Conservation (phyloP, 92 coral and sea anemone species). For the Plumapathes pennacea region DNA sequence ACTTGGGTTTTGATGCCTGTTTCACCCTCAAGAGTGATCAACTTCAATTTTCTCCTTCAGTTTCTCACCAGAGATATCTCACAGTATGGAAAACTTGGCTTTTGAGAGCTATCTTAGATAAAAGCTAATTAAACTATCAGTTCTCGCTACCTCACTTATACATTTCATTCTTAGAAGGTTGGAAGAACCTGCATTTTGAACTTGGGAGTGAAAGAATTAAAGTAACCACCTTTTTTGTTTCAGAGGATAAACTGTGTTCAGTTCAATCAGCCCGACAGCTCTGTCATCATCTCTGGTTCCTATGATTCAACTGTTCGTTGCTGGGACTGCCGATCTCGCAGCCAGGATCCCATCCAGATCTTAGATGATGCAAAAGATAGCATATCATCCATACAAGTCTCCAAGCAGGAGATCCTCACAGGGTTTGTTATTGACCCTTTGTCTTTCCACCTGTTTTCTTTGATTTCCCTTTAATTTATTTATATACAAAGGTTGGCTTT, state of each 20-base stretch:
- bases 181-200: no score
- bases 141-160: no score
- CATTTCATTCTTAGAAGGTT: no score
- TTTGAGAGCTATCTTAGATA: no score
- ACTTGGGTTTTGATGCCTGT: no score
- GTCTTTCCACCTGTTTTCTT: neutral
- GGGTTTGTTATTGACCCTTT: constrained; percentile 51
- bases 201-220: no score
- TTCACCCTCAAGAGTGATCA: no score
- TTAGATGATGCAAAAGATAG: constrained; percentile 97
- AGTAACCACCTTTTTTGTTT: no score
- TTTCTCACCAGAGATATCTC: no score
- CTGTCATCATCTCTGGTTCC: constrained; percentile 91
- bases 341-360: constrained; percentile 89
- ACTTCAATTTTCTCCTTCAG: no score
- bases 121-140: no score
- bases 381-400: constrained; percentile 71
- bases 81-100: no score
- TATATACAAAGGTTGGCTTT: neutral
- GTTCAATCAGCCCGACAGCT: constrained; percentile 91
- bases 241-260: constrained; percentile 92
- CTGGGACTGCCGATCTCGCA: constrained; percentile 93
- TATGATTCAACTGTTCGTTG: constrained; percentile 89
- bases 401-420: constrained; percentile 81
- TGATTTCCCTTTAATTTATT: neutral